These are phyloP conservation scores for Drosophila anceps DNA, from an alignment of 2,888 invertebrate species.

Conservation along the genomic window DNA sequence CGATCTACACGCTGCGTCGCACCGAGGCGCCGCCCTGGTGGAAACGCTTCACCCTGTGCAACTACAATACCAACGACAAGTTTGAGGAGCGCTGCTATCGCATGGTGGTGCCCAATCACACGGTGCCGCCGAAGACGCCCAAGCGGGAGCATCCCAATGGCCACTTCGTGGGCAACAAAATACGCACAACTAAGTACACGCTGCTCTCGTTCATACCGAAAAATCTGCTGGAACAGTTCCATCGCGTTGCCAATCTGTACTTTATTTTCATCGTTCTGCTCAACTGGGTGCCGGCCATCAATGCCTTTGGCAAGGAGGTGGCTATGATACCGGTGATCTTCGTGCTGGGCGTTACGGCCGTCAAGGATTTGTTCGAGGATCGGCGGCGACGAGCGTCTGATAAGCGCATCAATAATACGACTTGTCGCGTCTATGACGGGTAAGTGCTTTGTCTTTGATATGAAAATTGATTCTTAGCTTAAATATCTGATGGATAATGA, in stretches of 20 bases:
- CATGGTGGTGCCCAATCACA: slow-evolving; percentile 93
- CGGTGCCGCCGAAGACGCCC: slow-evolving; percentile 92
- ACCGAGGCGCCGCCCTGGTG: slow-evolving; percentile 90
- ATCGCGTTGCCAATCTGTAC: slow-evolving; percentile 98
- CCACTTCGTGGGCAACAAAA: slow-evolving; percentile 92
- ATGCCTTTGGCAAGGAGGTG: slow-evolving; percentile 97
- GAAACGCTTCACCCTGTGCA: slow-evolving; percentile 89
- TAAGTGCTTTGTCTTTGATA: slow-evolving; percentile 86
- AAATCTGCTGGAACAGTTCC: slow-evolving; percentile 98
- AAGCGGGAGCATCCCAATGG: slow-evolving; percentile 93
- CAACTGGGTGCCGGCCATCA: slow-evolving; percentile 97
- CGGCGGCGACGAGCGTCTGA: slow-evolving; percentile 95
- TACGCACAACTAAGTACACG: slow-evolving; percentile 98
- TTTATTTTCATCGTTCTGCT: slow-evolving; percentile 98
- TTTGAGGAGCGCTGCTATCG: slow-evolving; percentile 90
- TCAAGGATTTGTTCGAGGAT: slow-evolving; percentile 98
- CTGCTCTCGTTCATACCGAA: slow-evolving; percentile 96
- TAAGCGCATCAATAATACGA: slow-evolving; percentile 96
- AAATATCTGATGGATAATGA: background rate
- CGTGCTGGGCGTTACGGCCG: slow-evolving; percentile 96
- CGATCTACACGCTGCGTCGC: slow-evolving; percentile 94
- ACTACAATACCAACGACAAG: slow-evolving; percentile 88
- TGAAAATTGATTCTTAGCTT: background rate
- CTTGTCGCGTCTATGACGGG: slow-evolving; percentile 96
- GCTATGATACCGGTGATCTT: slow-evolving; percentile 98